These are phyloP conservation scores for Sesia apiformis DNA, from an alignment of 2,888 invertebrate genomes.

Conservation along the genomic window DNA sequence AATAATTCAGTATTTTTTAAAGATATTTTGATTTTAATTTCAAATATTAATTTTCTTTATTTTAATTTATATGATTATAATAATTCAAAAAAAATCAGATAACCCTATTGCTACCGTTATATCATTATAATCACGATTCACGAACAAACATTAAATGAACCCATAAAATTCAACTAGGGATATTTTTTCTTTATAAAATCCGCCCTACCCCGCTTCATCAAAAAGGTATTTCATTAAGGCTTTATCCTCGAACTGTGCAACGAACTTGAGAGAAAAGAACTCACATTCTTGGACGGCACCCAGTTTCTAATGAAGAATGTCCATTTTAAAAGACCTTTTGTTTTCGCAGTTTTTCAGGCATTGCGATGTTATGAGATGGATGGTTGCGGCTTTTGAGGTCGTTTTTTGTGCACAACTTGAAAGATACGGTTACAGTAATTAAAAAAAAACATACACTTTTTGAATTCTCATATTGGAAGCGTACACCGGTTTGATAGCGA, in stretches of 20 bases:
- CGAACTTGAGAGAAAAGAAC: conserved; percentile 55
- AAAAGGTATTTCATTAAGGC: conserved; percentile 71
- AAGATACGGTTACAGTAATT: too few relatives aligned
- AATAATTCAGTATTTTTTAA: too few relatives aligned
- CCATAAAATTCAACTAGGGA: neutral
- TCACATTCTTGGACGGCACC: conserved; percentile 52
- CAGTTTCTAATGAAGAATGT: conserved; percentile 67
- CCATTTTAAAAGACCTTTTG: conserved; percentile 53
- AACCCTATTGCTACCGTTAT: neutral
- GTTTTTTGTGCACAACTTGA: neutral
- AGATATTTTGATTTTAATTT: too few relatives aligned
- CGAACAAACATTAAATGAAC: neutral
- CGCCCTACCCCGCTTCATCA: conserved; percentile 45
- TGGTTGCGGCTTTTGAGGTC: neutral
- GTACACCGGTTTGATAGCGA: too few relatives aligned
- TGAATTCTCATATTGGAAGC: too few relatives aligned
- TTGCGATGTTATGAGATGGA: neutral
- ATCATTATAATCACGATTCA: neutral
- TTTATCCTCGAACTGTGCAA: conserved; percentile 32
- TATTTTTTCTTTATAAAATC: conserved; percentile 30
- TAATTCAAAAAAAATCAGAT: neutral
- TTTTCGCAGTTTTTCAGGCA: conserved; percentile 27
- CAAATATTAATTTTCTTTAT: too few relatives aligned
- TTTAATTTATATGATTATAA: too few relatives aligned
- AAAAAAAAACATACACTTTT: too few relatives aligned